Evolutionary conservation across 92 coral and sea anemone genomes (phyloP).

Genomic region (Nematostella vectensis): DNA sequence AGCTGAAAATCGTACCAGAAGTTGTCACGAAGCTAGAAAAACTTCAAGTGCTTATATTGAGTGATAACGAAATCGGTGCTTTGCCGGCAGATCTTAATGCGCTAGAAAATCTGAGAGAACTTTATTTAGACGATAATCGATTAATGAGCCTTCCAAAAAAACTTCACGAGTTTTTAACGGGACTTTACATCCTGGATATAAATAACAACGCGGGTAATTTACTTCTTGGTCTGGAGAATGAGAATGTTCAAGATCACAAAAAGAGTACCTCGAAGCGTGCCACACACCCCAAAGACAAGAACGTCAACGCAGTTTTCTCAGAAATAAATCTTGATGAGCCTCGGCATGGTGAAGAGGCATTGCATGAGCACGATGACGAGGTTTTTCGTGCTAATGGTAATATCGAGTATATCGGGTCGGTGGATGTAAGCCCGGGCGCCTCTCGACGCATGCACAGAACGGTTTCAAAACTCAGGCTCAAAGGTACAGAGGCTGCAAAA

Average conservation of each 20-base stretch:
- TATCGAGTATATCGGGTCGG: slow-evolving; percentile 24
- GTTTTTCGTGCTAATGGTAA: background rate
- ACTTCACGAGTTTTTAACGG: slow-evolving; percentile 29
- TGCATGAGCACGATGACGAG: slow-evolving; percentile 52
- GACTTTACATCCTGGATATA: slow-evolving; percentile 39
- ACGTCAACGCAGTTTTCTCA: slow-evolving; percentile 51
- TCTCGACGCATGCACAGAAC: slow-evolving; percentile 29
- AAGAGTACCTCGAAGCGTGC: background rate
- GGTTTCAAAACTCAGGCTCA: slow-evolving; percentile 19
- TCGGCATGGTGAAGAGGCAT: slow-evolving; percentile 18
- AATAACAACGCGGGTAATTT: slow-evolving; percentile 42
- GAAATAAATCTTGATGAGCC: slow-evolving; percentile 44
- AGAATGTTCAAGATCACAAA: slow-evolving; percentile 4
- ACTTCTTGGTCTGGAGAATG: slow-evolving; percentile 6
- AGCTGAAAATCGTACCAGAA: slow-evolving; percentile 40
- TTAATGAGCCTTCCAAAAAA: slow-evolving; percentile 35
- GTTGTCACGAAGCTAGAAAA: slow-evolving; percentile 33
- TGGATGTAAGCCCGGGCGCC: slow-evolving; percentile 41
- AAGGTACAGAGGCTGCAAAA: slow-evolving; percentile 35
- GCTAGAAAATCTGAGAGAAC: slow-evolving; percentile 31
- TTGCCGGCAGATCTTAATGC: slow-evolving; percentile 30
- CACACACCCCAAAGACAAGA: slow-evolving; percentile 34
- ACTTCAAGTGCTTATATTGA: slow-evolving; percentile 58
- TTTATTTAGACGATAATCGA: slow-evolving; percentile 63
- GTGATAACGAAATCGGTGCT: slow-evolving; percentile 54